Evolutionary conservation across 2,888 invertebrate genomes (phyloP).

Genomic region (Tryphoninae sp.): DNA sequence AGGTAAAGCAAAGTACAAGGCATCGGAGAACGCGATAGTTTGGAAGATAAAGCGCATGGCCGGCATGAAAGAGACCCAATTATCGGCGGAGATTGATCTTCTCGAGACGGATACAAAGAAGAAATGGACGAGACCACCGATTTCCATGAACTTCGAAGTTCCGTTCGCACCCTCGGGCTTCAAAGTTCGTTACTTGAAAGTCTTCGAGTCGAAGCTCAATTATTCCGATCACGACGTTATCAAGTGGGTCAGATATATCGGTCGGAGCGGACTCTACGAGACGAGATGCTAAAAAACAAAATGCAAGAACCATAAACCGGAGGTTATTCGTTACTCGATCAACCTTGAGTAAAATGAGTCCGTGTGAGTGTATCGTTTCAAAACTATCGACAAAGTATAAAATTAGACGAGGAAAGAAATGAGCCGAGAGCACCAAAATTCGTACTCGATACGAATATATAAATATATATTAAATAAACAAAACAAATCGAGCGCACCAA

Average conservation of each 20-base stretch:
- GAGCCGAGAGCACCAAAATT: slow-evolving; percentile 50
- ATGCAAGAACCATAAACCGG: slow-evolving; percentile 19
- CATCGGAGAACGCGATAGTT: slow-evolving; percentile 99
- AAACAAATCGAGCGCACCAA: slow-evolving; percentile 8
- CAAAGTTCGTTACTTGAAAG: slow-evolving; percentile 99
- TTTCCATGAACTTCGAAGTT: slow-evolving; percentile 99
- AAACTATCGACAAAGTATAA: slow-evolving; percentile 35
- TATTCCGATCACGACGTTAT: slow-evolving; percentile 99
- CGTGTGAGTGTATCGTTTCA: slow-evolving; percentile 40
- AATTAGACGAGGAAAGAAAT: slow-evolving; percentile 51
- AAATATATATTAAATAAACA: slow-evolving; percentile 18
- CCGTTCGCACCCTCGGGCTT: slow-evolving; percentile 99
- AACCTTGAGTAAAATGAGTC: slow-evolving; percentile 40
- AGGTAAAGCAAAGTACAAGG: slow-evolving; percentile 99
- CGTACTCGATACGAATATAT: slow-evolving; percentile 32
- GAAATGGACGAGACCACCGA: slow-evolving; percentile 99
- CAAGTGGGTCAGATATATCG: slow-evolving; percentile 99
- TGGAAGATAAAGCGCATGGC: slow-evolving; percentile 96
- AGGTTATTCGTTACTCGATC: slow-evolving; percentile 54
- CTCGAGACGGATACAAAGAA: slow-evolving; percentile 99
- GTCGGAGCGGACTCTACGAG: slow-evolving; percentile 99
- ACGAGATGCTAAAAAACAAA: slow-evolving; percentile 92
- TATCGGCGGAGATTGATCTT: slow-evolving; percentile 99
- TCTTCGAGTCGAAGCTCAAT: slow-evolving; percentile 99
- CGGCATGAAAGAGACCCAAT: slow-evolving; percentile 99